Conservation (phyloP, 1,140 invertebrate genomes). For the Tetraneura akinire region DNA sequence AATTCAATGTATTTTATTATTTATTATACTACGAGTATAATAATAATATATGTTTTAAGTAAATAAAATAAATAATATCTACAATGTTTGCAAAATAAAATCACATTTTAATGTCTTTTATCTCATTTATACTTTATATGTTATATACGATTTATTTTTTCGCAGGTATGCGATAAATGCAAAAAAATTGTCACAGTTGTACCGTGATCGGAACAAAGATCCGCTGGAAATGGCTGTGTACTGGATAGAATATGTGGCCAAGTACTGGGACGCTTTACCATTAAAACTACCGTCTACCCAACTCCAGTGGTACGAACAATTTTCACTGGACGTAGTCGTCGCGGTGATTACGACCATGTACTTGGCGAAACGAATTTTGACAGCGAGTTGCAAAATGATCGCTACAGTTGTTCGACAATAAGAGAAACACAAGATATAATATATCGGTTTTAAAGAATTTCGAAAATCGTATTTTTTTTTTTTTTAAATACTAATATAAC, state of each 20-base stretch:
- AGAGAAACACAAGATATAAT: too few relatives aligned
- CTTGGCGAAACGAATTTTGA: neutral
- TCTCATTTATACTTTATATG: too few relatives aligned
- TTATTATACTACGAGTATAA: too few relatives aligned
- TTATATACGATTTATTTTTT: neutral
- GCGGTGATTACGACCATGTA: neutral
- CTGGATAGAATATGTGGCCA: slow-evolving; percentile 34
- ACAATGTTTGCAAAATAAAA: too few relatives aligned
- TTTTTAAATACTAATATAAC: too few relatives aligned
- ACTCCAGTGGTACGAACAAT: neutral
- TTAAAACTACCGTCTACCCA: neutral
- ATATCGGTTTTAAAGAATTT: too few relatives aligned
- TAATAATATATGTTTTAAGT: too few relatives aligned
- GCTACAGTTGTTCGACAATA: too few relatives aligned
- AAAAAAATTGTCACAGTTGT: neutral
- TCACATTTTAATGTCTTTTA: too few relatives aligned
- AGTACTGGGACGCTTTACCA: neutral
- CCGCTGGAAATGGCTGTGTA: neutral
- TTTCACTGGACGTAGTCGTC: neutral
- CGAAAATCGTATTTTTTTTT: too few relatives aligned
- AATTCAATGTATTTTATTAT: too few relatives aligned
- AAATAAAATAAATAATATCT: too few relatives aligned
- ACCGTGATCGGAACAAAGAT: neutral
- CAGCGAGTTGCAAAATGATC: neutral
- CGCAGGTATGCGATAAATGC: slow-evolving; percentile 3